Evolutionary conservation across 2,888 invertebrate genomes (phyloP).

Genomic region (Oscheius sp.): DNA sequence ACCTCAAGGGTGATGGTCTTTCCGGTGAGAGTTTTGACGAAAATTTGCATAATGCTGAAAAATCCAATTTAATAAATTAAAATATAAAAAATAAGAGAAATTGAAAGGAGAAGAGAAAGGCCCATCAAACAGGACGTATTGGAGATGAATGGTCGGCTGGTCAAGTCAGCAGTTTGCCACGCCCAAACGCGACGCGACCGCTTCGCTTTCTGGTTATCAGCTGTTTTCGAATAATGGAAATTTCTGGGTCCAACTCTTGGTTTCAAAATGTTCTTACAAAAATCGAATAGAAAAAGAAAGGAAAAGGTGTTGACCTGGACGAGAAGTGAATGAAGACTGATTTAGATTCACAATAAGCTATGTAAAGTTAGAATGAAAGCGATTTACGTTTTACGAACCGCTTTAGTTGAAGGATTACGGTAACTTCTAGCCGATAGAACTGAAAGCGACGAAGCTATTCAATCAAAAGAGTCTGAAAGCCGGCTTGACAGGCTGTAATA

Average conservation of each 20-base stretch:
- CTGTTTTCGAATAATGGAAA: background rate
- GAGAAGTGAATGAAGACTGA: too few species aligned
- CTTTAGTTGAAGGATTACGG: too few species aligned
- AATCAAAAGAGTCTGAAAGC: too few species aligned
- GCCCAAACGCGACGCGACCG: constrained; percentile 6
- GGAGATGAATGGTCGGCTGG: background rate
- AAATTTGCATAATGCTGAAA: constrained; percentile 83
- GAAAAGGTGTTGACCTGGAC: too few species aligned
- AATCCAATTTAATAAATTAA: background rate
- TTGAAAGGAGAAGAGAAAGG: background rate
- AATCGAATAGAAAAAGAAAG: too few species aligned
- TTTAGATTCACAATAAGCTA: too few species aligned
- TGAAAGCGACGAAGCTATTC: too few species aligned
- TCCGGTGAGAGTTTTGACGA: constrained; percentile 86
- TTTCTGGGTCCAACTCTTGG: background rate
- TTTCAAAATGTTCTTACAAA: too few species aligned
- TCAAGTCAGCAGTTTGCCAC: background rate
- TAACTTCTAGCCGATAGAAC: too few species aligned
- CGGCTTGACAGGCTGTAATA: too few species aligned
- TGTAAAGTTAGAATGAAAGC: too few species aligned
- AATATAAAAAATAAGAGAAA: background rate
- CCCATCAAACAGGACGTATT: background rate
- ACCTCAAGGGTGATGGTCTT: constrained; percentile 79
- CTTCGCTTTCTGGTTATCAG: background rate
- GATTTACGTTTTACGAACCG: too few species aligned